Base-by-base conservation (phyloP, 1,140 invertebrate genomes). In the Apis dorsata region DNA sequence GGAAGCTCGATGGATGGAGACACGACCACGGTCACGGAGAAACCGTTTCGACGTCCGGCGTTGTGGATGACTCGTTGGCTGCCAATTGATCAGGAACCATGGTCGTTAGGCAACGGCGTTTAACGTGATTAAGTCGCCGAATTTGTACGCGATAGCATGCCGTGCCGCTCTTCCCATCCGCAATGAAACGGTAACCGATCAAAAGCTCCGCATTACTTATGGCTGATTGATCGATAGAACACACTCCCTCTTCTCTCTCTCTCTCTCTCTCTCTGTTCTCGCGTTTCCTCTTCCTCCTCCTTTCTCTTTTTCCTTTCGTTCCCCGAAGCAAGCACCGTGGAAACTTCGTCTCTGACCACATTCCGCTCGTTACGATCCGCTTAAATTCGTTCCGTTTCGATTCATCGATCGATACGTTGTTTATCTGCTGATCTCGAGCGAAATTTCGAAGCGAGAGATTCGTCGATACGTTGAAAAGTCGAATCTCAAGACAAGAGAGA, bases 161-260 rank as follows among this genome's bases (percentile, higher is more conserved):
- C 68, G 85, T 69, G 79, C 76, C 66, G 68, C 77, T 83, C 88
- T 87, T 87, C 85, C 82, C 88, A 83, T 83, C 79, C 81, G 88
- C 87, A 86, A 88, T 86, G 86, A 88, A 86, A 88, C 84, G 87
- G 85, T 85, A 81, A 89, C 85, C 88, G 87, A 89, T 89, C 88
- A 87, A 89, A 89, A 89, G 87, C 88, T 83, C 88, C 85, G 89
- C 86, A 90, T 90, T 89, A 88, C 88, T 89, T 90, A 88, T 89
- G 89, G 88, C 80, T 89, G 89, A 90, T 90, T 89, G 89, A 90
- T 90, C 89, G 89, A 89, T 89, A 90, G 88, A 88, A 55, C 57
- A 81, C 73, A 44, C 55, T 55, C 53, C 13, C 24, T 17, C 15
- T 63, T 11, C 51, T 55, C 59, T n/a, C 74, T 72, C 74, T n/a